phyloP scores from a whole-genome alignment of 2,888 invertebrate species.

The Agonum fuliginosum region DNA sequence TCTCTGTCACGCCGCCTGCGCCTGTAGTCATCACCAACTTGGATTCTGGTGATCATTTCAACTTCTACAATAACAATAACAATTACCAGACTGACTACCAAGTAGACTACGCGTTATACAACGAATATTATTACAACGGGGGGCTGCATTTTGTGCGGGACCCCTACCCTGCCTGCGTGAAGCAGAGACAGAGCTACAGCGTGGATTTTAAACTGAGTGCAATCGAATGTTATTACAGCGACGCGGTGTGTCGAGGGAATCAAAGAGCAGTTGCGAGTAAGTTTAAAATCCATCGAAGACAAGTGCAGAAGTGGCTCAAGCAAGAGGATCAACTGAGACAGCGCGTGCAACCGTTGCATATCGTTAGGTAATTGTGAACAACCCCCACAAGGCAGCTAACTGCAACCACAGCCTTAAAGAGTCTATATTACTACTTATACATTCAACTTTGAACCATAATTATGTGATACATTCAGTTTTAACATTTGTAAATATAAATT shows the following conservation, averaged over 20 bases:
- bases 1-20: not conserved
- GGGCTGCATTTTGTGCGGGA: slow-evolving; percentile 28
- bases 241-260: slow-evolving; percentile 73
- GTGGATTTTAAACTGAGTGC: slow-evolving; percentile 76
- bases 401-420: slow-evolving; percentile 52
- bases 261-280: slow-evolving; percentile 73
- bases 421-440: slow-evolving; percentile 39
- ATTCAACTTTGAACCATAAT: not conserved
- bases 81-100: slow-evolving; percentile 46
- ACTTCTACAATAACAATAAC: slow-evolving; percentile 25
- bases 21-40: not conserved
- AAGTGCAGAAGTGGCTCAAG: slow-evolving; percentile 77
- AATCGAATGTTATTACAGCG: slow-evolving; percentile 75
- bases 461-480: not conserved
- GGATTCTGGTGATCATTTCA: not conserved
- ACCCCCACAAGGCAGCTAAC: slow-evolving; percentile 23
- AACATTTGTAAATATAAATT: not conserved
- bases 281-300: slow-evolving; percentile 73
- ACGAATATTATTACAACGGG: slow-evolving; percentile 45
- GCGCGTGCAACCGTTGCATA: slow-evolving; percentile 68
- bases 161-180: slow-evolving; percentile 64
- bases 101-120: slow-evolving; percentile 30
- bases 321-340: slow-evolving; percentile 72
- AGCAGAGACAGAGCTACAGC: slow-evolving; percentile 72
- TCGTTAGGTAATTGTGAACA: slow-evolving; percentile 65